Percentiles rank a stretch among this genome's conserved stretches.
Conservation (phyloP, 2,113 vertebrate species). For the Podarcis cretensis region DNA sequence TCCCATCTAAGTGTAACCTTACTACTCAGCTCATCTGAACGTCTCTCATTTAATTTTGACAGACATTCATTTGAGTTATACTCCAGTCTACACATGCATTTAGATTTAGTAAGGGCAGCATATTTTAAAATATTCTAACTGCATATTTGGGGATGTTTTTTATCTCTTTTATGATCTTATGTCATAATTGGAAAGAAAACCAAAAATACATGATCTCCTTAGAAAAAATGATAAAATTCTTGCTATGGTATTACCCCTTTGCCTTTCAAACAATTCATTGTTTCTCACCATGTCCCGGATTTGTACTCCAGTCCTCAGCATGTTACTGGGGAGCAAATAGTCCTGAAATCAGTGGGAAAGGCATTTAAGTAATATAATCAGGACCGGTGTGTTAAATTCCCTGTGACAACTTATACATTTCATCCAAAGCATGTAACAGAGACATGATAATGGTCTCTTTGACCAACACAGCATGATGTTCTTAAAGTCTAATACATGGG, state of each 20-base stretch:
- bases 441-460: neutral
- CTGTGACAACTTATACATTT: conserved; percentile 1
- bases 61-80: neutral
- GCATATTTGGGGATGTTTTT: neutral
- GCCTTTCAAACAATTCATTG: neutral
- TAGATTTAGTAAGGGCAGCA: neutral
- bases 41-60: neutral
- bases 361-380: neutral
- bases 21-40: neutral
- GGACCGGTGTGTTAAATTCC: neutral
- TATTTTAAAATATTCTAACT: neutral
- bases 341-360: neutral
- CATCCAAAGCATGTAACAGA: neutral
- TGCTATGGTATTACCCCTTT: neutral
- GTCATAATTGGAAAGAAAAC: neutral
- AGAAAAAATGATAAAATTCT: neutral
- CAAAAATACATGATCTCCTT: neutral
- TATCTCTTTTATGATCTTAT: neutral
- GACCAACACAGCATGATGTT: neutral
- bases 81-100: neutral
- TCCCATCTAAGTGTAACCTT: neutral
- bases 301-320: neutral
- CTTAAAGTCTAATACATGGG: neutral
- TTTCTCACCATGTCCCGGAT: neutral
- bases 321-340: neutral